Base-by-base conservation (phyloP, 2,888 invertebrate species). In the Megalurothrips usitatus region DNA sequence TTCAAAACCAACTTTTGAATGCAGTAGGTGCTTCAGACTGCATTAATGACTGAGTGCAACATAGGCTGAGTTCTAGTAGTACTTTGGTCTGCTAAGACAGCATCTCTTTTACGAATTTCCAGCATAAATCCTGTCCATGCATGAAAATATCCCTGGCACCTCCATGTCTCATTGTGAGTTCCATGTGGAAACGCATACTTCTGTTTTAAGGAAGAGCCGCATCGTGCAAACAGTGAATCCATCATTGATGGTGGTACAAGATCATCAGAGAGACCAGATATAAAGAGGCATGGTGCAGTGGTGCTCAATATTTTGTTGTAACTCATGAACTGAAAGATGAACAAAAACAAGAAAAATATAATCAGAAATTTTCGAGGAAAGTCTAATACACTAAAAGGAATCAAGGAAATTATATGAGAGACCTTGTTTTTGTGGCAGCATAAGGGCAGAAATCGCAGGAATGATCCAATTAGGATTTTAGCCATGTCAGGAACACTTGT, bases 141-240 rank as follows among this genome's bases (percentile, higher is more conserved):
- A 23, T 75, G 68, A 9, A 75, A 93, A 85, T 96, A 98, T 83
- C 94, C 95, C 82, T 93, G 91, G 84, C 94, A 92, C 82, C 93
- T 93, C 97, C 97, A 98, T 0, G 97, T 98, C 87, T 98, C 97
- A 86, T 98, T 97, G 87, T 98, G 98, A 0, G 95, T 94, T 1
- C 98, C 98, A 28, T 92, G 91, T 2, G 92, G 91, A 87, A 97
- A 91, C 85, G 93, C 92, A 34, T 93, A 88, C 79, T 97, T 87
- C 84, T 93, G 92, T 88, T 97, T 97, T 84, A 91, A 90, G 34
- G 91, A 87, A 83, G 96, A 94, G 52, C 91, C 91, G 86, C 96
- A 96, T 79, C 91, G 88, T 84, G 91, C 89, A 86, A 93, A 94
- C 81, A 98, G 89, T 82, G 93, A 92, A 83, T 92, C 90, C 91